Evolutionary conservation across 2,797 vertebrate genomes (phyloP).

Genomic region (Coccyzus lansbergi): DNA sequence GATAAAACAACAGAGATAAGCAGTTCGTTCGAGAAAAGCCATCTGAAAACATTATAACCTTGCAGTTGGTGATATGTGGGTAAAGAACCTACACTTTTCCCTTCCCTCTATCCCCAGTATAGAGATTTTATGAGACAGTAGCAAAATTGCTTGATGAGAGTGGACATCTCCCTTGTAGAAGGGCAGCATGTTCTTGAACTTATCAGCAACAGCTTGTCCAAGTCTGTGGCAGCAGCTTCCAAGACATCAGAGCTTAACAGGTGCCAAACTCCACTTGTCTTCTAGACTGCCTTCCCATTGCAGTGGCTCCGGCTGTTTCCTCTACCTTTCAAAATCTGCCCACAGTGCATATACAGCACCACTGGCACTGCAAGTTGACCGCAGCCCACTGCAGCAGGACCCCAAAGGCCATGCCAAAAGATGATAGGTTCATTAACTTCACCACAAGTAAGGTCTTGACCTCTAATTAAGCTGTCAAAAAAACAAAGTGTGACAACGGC

Average conservation of each 20-base stretch:
- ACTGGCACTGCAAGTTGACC: not conserved
- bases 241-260: not conserved
- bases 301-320: not conserved
- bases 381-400: not conserved
- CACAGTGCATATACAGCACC: fast-evolving
- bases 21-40: too few species aligned
- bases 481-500: not conserved
- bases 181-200: not conserved
- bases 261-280: not conserved
- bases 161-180: not conserved
- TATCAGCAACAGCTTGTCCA: not conserved
- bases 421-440: conserved; percentile 16
- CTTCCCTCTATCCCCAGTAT: not conserved
- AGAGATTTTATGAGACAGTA: not conserved
- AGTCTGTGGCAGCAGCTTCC: not conserved
- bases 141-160: not conserved
- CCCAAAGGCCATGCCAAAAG: not conserved
- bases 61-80: not conserved
- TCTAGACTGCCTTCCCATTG: not conserved
- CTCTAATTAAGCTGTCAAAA: conserved; percentile 44
- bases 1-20: conserved; percentile 19
- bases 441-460: conserved; percentile 7
- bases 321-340: not conserved
- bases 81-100: not conserved
- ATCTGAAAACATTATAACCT: not conserved